Conservation (phyloP, 64 coral and sea anemone species). For the Montipora efflorescens region DNA sequence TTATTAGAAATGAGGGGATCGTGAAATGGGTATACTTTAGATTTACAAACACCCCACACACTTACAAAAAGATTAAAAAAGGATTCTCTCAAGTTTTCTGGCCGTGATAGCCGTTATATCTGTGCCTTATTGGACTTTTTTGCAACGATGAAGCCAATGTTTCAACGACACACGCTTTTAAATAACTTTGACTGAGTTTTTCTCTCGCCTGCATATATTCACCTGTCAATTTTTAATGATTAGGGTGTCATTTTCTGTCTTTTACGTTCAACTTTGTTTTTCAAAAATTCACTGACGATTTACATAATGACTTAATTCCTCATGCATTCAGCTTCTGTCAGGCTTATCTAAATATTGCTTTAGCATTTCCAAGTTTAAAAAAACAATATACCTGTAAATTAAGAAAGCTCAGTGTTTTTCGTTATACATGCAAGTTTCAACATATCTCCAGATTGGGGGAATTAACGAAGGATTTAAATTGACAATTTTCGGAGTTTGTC, state of each 20-base stretch:
- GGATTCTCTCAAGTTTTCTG: too few species aligned
- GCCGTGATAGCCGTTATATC: too few species aligned
- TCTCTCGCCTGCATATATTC: neutral
- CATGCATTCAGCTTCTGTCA: constrained; percentile 20
- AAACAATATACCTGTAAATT: constrained; percentile 68
- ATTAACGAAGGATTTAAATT: neutral
- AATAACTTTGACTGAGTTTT: neutral
- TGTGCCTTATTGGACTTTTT: neutral
- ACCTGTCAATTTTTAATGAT: constrained; percentile 71
- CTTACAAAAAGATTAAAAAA: neutral
- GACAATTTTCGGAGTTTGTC: neutral
- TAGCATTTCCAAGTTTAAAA: constrained; percentile 69
- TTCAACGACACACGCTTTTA: constrained; percentile 33
- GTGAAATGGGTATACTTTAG: neutral
- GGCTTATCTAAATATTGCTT: constrained; percentile 72
- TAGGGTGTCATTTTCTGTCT: constrained; percentile 58
- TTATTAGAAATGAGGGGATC: neutral
- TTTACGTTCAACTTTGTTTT: constrained; percentile 32
- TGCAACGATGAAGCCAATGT: neutral
- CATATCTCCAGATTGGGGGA: neutral
- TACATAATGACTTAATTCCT: constrained; percentile 78
- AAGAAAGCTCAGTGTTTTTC: constrained; percentile 21
- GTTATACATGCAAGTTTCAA: constrained; percentile 1
- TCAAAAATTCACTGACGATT: constrained; percentile 76
- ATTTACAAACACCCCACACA: neutral